A percentile compares a stretch with the other conserved stretches of the same genome.
phyloP scores from a whole-genome alignment of 2,797 vertebrate species.

The Neostethus bicornis region DNA sequence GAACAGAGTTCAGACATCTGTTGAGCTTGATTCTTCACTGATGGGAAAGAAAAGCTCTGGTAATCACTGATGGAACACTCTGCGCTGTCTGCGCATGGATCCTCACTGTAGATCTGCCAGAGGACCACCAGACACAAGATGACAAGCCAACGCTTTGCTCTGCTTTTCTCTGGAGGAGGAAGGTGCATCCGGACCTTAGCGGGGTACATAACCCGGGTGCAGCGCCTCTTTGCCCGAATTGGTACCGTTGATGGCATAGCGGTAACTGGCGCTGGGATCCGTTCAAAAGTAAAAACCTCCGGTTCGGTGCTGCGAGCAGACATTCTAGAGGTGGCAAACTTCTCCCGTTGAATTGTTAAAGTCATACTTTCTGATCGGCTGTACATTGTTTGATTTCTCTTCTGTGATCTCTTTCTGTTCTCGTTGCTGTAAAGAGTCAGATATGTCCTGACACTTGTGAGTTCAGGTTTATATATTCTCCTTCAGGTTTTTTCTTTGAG shows the following conservation, averaged over 20 bases:
- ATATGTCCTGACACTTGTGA: accelerated
- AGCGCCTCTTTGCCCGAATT: conserved; percentile 71
- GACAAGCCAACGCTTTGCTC: conserved; percentile 79
- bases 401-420: not conserved
- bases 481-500: conserved; percentile 21
- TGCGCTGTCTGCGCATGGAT: conserved; percentile 50
- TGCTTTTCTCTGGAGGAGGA: conserved; percentile 77
- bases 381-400: conserved; percentile 55
- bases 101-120: conserved; percentile 83
- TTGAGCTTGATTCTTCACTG: conserved; percentile 60
- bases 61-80: conserved; percentile 44
- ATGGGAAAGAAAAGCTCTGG: conserved; percentile 64
- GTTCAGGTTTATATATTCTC: not conserved
- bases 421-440: conserved; percentile 1
- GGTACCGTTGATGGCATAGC: conserved; percentile 57
- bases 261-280: conserved; percentile 48
- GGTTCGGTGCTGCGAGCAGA: conserved; percentile 74
- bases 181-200: conserved; percentile 82
- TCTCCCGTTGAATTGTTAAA: conserved; percentile 44
- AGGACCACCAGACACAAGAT: conserved; percentile 79
- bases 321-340: conserved; percentile 52
- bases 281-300: conserved; percentile 84
- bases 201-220: conserved; percentile 81
- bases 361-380: conserved; percentile 63
- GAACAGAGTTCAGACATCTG: conserved; percentile 30